These are phyloP conservation scores for Mungos mungo DNA, from an alignment of 2,113 vertebrate species.

Conservation along the genomic window DNA sequence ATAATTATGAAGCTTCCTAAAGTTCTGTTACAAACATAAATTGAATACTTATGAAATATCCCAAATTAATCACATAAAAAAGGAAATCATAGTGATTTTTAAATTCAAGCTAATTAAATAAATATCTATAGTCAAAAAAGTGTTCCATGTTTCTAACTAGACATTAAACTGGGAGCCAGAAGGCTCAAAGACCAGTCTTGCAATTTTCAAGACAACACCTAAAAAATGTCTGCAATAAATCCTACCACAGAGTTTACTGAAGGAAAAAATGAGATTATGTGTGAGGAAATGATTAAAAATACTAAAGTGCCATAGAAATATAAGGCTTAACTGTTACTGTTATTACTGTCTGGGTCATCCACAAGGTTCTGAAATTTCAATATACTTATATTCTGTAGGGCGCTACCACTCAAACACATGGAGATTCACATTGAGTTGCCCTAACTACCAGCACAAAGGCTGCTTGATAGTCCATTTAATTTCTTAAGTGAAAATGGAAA, in stretches of 20 bases:
- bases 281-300: conserved; percentile 22
- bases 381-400: neutral
- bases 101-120: conserved; percentile 9
- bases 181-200: neutral
- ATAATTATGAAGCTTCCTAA: neutral
- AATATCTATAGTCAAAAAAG: neutral
- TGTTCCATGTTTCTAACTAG: neutral
- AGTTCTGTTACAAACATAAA: neutral
- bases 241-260: neutral
- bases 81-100: neutral
- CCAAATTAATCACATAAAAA: neutral
- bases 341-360: neutral
- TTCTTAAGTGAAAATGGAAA: conserved; percentile 55
- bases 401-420: neutral
- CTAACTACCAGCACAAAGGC: conserved; percentile 28
- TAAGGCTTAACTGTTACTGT: neutral
- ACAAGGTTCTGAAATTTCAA: neutral
- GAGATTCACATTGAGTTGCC: neutral
- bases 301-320: neutral
- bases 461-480: neutral
- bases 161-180: neutral
- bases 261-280: neutral
- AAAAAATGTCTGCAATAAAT: neutral
- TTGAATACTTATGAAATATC: neutral
- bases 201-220: neutral